Conservation (phyloP, 2,113 vertebrate species). For the Leuciscus idus region DNA sequence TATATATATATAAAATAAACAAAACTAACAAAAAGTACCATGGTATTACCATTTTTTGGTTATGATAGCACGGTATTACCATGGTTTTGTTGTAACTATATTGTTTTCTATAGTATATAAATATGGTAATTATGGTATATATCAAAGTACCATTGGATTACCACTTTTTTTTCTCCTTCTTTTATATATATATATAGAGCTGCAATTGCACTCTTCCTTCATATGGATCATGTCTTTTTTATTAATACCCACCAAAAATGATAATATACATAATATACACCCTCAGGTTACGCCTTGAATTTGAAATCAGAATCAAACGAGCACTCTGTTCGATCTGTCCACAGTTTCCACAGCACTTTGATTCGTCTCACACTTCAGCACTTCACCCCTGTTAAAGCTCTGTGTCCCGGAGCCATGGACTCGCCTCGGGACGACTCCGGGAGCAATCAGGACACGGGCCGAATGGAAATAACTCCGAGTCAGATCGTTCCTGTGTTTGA, state of each 20-base stretch:
- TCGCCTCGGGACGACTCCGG: not conserved
- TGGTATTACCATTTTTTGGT: too few relatives aligned
- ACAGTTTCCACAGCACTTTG: slow-evolving; percentile 41
- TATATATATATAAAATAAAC: too few relatives aligned
- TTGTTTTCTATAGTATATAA: too few relatives aligned
- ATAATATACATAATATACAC: slow-evolving; percentile 19
- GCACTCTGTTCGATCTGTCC: slow-evolving; percentile 42
- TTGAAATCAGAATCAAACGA: not conserved
- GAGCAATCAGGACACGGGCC: not conserved
- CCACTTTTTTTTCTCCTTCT: too few relatives aligned
- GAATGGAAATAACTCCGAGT: not conserved
- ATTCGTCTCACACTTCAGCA: slow-evolving; percentile 36
- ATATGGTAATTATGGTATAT: too few relatives aligned
- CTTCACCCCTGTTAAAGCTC: not conserved
- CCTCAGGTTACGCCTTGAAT: slow-evolving; percentile 34
- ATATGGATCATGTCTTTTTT: not conserved
- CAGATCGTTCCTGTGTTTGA: not conserved
- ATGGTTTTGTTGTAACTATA: too few relatives aligned
- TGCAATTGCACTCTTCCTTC: not conserved
- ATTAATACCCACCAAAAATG: not conserved
- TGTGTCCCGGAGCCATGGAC: not conserved
- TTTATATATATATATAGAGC: too few relatives aligned
- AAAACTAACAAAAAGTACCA: too few relatives aligned
- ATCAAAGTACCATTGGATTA: too few relatives aligned
- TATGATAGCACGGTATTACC: too few relatives aligned